phyloP scores from a whole-genome alignment of 2,888 invertebrate genomes.

The Hemithea aestivaria region DNA sequence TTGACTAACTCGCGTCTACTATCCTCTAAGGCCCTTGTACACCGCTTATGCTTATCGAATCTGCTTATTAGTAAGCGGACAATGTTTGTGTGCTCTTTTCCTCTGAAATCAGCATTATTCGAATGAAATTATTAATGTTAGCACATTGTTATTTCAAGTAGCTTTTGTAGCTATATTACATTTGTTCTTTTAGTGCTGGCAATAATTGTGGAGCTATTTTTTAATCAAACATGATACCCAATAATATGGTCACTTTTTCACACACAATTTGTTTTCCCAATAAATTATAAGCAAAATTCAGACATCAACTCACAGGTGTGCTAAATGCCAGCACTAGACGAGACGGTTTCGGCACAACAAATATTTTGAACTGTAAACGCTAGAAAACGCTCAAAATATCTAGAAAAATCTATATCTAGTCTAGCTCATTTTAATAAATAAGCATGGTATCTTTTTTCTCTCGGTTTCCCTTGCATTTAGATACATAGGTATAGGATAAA shows the following conservation, averaged over 20 bases:
- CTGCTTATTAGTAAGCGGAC: conserved; percentile 37
- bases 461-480: too few species aligned
- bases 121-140: conserved; percentile 32
- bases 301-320: neutral
- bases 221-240: neutral
- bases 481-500: too few species aligned
- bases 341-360: neutral
- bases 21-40: conserved; percentile 26
- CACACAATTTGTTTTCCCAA: too few species aligned
- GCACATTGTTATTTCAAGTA: conserved; percentile 37
- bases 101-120: conserved; percentile 41
- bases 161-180: conserved; percentile 10
- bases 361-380: conserved; percentile 4
- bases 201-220: neutral
- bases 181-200: conserved; percentile 24
- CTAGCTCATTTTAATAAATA: too few species aligned
- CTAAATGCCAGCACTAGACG: conserved; percentile 17
- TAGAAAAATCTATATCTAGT: too few species aligned
- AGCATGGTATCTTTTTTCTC: too few species aligned
- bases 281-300: too few species aligned
- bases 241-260: neutral
- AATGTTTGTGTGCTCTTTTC: conserved; percentile 30
- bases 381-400: neutral
- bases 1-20: conserved; percentile 35
- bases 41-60: conserved; percentile 32